phyloP scores from a whole-genome alignment of 2,113 vertebrate genomes.

The Syngnathus floridae region DNA sequence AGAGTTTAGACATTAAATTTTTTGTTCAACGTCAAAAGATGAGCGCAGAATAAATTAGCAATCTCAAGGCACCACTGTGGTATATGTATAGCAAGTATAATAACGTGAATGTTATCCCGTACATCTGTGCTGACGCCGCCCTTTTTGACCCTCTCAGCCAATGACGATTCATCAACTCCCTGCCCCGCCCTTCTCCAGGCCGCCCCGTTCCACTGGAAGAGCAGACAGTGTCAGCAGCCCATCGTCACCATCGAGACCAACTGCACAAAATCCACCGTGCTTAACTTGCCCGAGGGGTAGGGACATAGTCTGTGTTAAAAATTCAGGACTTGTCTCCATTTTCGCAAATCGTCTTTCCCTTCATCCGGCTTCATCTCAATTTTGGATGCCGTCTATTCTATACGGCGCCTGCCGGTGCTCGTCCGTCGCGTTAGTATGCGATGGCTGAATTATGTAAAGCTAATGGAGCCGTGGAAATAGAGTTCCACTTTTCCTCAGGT shows the following conservation, averaged over 20 bases:
- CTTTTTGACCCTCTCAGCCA: constrained; percentile 34
- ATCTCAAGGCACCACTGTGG: neutral
- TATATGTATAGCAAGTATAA: neutral
- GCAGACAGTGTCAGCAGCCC: constrained; percentile 58
- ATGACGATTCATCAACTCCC: constrained; percentile 15
- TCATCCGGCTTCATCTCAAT: neutral
- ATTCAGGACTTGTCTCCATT: neutral
- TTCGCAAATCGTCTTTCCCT: neutral
- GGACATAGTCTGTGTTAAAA: constrained; percentile 21
- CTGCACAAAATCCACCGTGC: constrained; percentile 73
- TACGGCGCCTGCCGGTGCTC: constrained; percentile 8
- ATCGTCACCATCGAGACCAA: constrained; percentile 76
- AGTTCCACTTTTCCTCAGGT: constrained; percentile 31
- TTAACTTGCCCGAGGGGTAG: constrained; percentile 83
- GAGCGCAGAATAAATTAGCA: neutral
- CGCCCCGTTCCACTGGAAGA: constrained; percentile 76
- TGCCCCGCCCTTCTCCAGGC: constrained; percentile 65
- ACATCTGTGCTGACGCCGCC: neutral
- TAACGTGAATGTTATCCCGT: neutral
- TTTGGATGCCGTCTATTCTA: constrained; percentile 14
- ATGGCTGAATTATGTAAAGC: constrained; percentile 60
- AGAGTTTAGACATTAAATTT: neutral
- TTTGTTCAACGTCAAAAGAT: neutral
- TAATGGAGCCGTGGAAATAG: constrained; percentile 40
- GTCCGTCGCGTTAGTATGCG: constrained; percentile 40